These are phyloP conservation scores for Hedychridium roseum DNA, from an alignment of 2,888 invertebrate species.

Conservation along the genomic window DNA sequence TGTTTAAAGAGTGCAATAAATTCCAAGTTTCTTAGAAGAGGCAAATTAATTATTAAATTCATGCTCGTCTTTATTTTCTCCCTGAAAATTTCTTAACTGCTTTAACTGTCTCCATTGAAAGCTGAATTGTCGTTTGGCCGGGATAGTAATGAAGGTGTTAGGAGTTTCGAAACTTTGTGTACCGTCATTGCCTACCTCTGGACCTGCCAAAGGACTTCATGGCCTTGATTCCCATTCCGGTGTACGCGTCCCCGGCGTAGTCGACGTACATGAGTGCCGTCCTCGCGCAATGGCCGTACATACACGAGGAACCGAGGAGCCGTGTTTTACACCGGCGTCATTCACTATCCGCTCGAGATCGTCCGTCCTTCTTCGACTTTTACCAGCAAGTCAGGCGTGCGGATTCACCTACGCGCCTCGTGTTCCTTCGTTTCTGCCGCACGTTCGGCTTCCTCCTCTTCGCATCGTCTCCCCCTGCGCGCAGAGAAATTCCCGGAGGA, in stretches of 20 bases:
- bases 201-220: constrained; percentile 88
- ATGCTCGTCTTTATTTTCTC: too few relatives aligned
- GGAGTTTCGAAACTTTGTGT: too few relatives aligned
- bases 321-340: neutral
- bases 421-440: neutral
- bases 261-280: constrained; percentile 68
- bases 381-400: neutral
- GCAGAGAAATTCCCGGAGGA: too few relatives aligned
- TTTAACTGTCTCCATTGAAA: too few relatives aligned
- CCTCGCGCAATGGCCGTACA: constrained; percentile 35
- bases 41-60: too few relatives aligned
- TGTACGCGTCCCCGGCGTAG: constrained; percentile 66
- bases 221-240: constrained; percentile 87
- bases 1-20: too few relatives aligned
- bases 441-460: neutral
- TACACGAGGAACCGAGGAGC: constrained; percentile 20
- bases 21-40: too few relatives aligned
- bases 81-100: too few relatives aligned
- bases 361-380: neutral
- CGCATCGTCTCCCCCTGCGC: too few relatives aligned
- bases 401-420: neutral
- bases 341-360: neutral
- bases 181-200: constrained; percentile 84
- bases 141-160: too few relatives aligned
- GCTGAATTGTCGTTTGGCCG: too few relatives aligned